Base-by-base conservation (phyloP, 2,113 vertebrate species). In the Rhinoderma darwinii region DNA sequence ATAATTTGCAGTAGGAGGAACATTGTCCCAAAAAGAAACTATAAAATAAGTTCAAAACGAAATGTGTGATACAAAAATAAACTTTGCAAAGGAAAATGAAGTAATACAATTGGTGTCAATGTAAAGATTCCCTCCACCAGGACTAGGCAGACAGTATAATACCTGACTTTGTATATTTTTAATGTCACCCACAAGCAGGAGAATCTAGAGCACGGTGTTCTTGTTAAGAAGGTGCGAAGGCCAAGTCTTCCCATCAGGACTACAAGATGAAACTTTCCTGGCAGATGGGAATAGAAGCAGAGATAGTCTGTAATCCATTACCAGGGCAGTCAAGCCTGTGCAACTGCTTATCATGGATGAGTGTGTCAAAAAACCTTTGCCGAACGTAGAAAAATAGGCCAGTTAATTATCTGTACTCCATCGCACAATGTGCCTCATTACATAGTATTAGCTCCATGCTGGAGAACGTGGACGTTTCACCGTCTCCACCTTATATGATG, bases 401-500 rank as follows among this genome's bases (percentile, higher is more conserved):
- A 77, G 54, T 77, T 85, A 47, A 78, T 84, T 76, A 63, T 63
- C 56, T 22, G 37, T 61, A 32, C 56, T 85, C 73, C 72, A 25
- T 35, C 39, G 84, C 73, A 75, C 83, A 56, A 63, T 66, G 37
- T 77, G 73, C 37, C 83, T 84, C 73, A 84, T 84, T 84, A 84
- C 70, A 25, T 77, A 37, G 37, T 37, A 84, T 61, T 84, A 84
- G 72, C 72, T 30, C 17, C 9, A 5, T 7, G 15, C 39, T 9
- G 50, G 37, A 56, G 30, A 41, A 25, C 75, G 50, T 6, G 35
- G 32, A 59, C n/a, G 35, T 4, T 39, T 59, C 50, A 1, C 14
- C n/a, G 9, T n/a, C 54, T 63, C 9, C 25, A 43, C 63, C 59
- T 43, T 66, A 44, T 32, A 43, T 41, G 0, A 81, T 18, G 22